A percentile compares a stretch with the other conserved stretches of the same genome.
These are phyloP conservation scores for Acanthosepion lycidas DNA, from an alignment of 2,888 invertebrate genomes.

Conservation along the genomic window DNA sequence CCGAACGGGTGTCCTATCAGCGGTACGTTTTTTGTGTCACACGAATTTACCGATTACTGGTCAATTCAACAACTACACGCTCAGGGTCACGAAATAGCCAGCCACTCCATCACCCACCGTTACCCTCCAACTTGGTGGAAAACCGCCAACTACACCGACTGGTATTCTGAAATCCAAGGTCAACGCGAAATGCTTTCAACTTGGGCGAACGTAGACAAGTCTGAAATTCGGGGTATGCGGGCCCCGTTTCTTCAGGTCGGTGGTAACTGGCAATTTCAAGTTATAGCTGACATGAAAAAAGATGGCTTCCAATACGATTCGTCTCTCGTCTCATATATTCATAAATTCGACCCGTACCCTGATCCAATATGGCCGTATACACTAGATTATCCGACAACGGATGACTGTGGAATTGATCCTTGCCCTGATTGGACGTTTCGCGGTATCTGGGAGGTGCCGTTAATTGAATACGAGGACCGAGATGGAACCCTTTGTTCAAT, in stretches of 20 bases:
- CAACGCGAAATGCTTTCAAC: conserved; percentile 88
- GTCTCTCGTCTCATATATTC: conserved; percentile 87
- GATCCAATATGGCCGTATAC: conserved; percentile 94
- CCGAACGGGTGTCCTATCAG: conserved; percentile 82
- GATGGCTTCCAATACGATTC: conserved; percentile 91
- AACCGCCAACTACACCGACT: conserved; percentile 90
- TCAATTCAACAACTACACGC: conserved; percentile 96
- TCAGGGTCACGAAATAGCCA: conserved; percentile 96
- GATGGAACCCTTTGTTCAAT: conserved; percentile 62
- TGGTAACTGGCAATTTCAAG: conserved; percentile 91
- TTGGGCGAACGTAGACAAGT: conserved; percentile 85
- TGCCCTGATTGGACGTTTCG: conserved; percentile 69
- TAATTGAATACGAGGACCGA: conserved; percentile 72
- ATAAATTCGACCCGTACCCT: conserved; percentile 71
- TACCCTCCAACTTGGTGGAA: conserved; percentile 76
- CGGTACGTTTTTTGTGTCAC: conserved; percentile 97
- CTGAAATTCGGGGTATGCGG: conserved; percentile 90
- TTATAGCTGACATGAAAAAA: conserved; percentile 89
- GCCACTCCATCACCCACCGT: conserved; percentile 85
- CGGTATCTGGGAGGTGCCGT: conserved; percentile 81
- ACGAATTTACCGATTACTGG: conserved; percentile 99
- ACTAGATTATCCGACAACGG: conserved; percentile 79
- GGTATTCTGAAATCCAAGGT: conserved; percentile 94
- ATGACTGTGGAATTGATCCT: conserved; percentile 56
- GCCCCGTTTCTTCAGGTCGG: conserved; percentile 89